Evolutionary conservation across 2,888 invertebrate genomes (phyloP), one percentile per base, ranked within the genome.

Genomic region (Encarsia formosa): DNA sequence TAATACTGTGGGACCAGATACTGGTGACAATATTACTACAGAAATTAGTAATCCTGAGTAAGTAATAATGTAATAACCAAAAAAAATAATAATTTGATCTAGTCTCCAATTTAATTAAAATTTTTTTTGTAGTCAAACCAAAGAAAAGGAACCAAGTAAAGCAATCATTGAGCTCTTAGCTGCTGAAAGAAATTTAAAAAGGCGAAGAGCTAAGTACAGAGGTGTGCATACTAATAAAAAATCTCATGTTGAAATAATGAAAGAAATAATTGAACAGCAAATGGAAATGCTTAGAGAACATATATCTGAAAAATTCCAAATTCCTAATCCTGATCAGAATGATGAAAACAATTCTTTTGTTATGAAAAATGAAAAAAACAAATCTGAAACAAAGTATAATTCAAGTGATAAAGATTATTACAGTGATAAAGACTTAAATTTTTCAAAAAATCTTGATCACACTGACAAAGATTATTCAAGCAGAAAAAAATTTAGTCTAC

Each of bases 201-300:
- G 74, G 32, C 66, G 74, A 4, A 58, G 73, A 58, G 63, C 66
- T 1, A 73, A 69, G 46, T 69, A 74, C 31, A 66, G 61, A 47
- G 72, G 74, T 8, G 68, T 74, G 16, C 74, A 73, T 41, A 73
- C 73, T 1, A 74, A 74, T 54, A 73, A 71, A 60, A 73, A 70
- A 48, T 72, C 73, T 3, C 69, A 72, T 3, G 58, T 59, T 1
- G 73, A 74, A 59, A 68, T 74, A 48, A 53, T 73, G 16, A 65
- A 69, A n/a, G 73, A 74, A 55, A 63, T 73, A 4, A 69, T 74
- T 40, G 63, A 64, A 49, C 70, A 73, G 38, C 73, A 74, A 56
- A 74, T 74, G 74, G 72, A 74, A 35, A 59, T 70, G 48, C 68
- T 66, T 23, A 42, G 47, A 2, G 71, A 74, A 51, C 66, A 69